Base-by-base conservation (phyloP, 2,113 vertebrate species). In the Anarrhichthys ocellatus region DNA sequence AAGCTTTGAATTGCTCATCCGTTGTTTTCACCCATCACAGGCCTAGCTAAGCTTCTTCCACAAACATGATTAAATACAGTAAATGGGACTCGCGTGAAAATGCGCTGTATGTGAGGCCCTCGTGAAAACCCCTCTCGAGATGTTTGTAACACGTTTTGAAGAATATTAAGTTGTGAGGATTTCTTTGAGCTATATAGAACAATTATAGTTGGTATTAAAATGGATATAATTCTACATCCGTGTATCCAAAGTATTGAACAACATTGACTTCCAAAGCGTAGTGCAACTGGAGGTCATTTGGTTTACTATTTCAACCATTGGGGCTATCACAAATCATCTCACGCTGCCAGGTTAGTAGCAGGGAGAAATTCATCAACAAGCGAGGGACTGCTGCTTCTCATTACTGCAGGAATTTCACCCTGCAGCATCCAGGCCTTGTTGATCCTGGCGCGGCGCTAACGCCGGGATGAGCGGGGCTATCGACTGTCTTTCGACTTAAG, bases 21-120 rank as follows among this genome's bases (percentile, higher is more conserved):
- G 46, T 83, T 90, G 90, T 88, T 91, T 89, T 83, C 71, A 80
- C 70, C 56, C 83, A 81, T 86, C 80, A 89, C 74, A 71, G 71
- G 74, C 83, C 78, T 65, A 77, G 88, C 85, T 88, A 83, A 90
- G 90, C 87, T 76, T 84, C 88, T 83, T 83, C 87, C 76, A 73
- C 79, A 90, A 93, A 90, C 76, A 89, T 87, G 88, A 93, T 91
- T 93, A 93, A 88, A 91, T 86, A 89, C 83, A 92, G 77, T 84
- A 87, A 84, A 93, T 86, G 63, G 66, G 58, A 78, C 71, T 81
- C 20, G 27, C 42, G 34, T 74, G 70, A 80, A 90, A 90, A 81
- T 59, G 67, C 61, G 81, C 69, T 79, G 63, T 66, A 64, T 59
- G 44, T 34, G 48, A 75, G 34, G 52, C 75, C 32, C 34, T 40